phyloP scores from a whole-genome alignment of 37 sponge, comb jelly and placozoan genomes.

The Aplysina aerophoba region DNA sequence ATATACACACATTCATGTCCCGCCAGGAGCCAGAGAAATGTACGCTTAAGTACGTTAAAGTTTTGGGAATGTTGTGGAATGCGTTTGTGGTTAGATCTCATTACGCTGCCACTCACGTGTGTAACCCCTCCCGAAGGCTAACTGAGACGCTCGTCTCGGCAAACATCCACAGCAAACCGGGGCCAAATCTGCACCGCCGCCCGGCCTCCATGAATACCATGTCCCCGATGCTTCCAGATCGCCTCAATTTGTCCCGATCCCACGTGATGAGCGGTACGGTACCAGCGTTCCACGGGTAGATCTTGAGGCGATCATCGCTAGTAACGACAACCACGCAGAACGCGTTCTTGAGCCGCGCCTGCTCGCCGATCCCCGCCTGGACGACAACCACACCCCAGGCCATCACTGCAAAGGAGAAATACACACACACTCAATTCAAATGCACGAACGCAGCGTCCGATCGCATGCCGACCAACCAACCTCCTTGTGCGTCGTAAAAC shows the following conservation, averaged over 20 bases:
- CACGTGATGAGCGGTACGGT: constrained; percentile 41
- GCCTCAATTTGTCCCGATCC: constrained; percentile 76
- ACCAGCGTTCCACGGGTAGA: background rate
- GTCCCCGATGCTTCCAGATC: constrained; percentile 70
- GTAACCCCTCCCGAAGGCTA: constrained; percentile 65
- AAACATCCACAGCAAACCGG: constrained; percentile 81
- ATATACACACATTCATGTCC: too few species aligned
- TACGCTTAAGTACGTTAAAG: too few species aligned
- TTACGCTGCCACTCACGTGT: constrained; percentile 42
- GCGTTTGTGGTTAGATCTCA: too few species aligned
- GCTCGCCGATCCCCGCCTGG: constrained; percentile 9
- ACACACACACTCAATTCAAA: background rate
- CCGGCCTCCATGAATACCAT: constrained; percentile 81
- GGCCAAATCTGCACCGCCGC: constrained; percentile 65
- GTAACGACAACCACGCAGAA: constrained; percentile 13
- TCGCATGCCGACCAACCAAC: background rate
- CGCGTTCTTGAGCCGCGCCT: background rate
- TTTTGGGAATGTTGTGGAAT: background rate
- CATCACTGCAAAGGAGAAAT: constrained; percentile 6
- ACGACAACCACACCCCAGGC: constrained; percentile 11
- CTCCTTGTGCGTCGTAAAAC: constrained; percentile 12
- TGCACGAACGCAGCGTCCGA: background rate
- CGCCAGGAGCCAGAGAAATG: too few species aligned
- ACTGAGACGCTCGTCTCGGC: constrained; percentile 17
- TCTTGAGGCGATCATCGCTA: background rate